Evolutionary conservation across 2,113 vertebrate species (phyloP), one percentile per base, ranked within the genome.

Genomic region (Podarcis cretensis): DNA sequence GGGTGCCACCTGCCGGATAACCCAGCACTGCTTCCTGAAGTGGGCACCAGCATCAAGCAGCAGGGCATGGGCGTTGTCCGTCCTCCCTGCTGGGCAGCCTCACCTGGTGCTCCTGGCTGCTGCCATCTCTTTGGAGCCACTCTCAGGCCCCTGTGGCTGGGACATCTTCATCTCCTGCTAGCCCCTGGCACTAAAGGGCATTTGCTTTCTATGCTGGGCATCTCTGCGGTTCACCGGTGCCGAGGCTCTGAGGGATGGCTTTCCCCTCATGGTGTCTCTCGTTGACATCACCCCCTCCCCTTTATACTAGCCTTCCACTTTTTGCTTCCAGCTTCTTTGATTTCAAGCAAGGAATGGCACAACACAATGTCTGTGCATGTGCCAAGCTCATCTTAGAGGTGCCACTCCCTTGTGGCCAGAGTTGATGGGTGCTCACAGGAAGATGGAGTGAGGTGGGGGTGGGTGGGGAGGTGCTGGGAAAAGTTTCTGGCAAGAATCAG

Each of bases 401-500:
- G n/a, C 37, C 71, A 25, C 57, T 88, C 73, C 66, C 57, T 76
- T 54, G 71, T 66, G 57, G 32, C 57, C 78, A 57, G 5, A 74
- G 30, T 16, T 30, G 76, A 73, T 43, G 37, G 65, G 43, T 71
- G 65, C 80, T 25, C 66, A 32, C 2, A 10, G 21, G 73, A 59
- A 40, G 57, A 27, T 12, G 12, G 32, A 81, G 32, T n/a, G 78
- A 85, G 78, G 0, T 8, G 71, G 12, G 12, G 1, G 81, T 1
- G 9, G 5, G 3, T 30, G 35, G 27, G 32, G 35, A 25, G 32
- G 54, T 54, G 83, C 23, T 71, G 16, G 6, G 48, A 63, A 89
- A 89, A 89, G 88, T 89, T 89, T 89, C 48, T 40, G 27, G 27
- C 76, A 85, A 74, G 48, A 57, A 25, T 16, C 30, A 57, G 65